Percentiles rank a stretch among this genome's conserved stretches.
phyloP scores from a whole-genome alignment of 2,113 vertebrate genomes.

The Typhlomys cinereus region DNA sequence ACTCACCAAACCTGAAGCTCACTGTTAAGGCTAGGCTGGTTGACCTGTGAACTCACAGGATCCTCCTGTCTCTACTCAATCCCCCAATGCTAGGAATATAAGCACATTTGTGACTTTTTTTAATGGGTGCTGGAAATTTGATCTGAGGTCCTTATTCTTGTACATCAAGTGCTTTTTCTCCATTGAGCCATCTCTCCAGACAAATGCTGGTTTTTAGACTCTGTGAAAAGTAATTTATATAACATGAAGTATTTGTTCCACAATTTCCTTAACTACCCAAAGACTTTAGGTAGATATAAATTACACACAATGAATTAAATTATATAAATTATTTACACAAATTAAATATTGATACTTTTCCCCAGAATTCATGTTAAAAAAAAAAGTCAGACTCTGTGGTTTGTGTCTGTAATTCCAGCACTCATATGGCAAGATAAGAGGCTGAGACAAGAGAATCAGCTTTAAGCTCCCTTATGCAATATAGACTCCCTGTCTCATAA shows the following conservation, averaged over 20 bases:
- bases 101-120: too few relatives aligned
- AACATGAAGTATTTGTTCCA: background rate
- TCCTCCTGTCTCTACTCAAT: too few relatives aligned
- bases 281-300: background rate
- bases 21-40: too few relatives aligned
- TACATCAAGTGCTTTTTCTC: background rate
- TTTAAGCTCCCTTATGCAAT: too few relatives aligned
- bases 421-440: too few relatives aligned
- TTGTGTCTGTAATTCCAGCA: background rate
- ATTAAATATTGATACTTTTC: background rate
- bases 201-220: background rate
- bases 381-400: background rate
- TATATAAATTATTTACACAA: background rate
- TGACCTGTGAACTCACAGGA: too few relatives aligned
- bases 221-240: background rate
- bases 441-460: background rate
- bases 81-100: too few relatives aligned
- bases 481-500: too few relatives aligned
- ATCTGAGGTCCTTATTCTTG: too few relatives aligned
- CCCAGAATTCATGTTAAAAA: constrained; percentile 3
- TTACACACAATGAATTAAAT: background rate
- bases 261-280: background rate
- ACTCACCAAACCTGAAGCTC: too few relatives aligned
- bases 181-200: background rate
- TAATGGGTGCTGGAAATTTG: too few relatives aligned